Evolutionary conservation across 2,888 invertebrate genomes (phyloP), one percentile per base, ranked within the genome.

Genomic region (Ectemnius lituratus): DNA sequence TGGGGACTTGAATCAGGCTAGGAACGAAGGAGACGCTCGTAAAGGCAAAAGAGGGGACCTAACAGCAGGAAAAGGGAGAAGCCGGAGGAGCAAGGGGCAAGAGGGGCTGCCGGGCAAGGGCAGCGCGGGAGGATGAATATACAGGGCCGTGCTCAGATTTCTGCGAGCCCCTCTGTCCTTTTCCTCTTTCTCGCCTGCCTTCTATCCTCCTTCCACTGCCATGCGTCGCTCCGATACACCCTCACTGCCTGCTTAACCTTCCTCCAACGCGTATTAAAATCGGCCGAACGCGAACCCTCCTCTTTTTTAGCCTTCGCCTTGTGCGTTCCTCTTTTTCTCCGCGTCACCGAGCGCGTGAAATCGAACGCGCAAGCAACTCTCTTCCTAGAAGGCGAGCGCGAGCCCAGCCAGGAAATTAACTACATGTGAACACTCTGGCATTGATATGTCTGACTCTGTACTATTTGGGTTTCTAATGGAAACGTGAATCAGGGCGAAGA

Each of bases 91-190:
- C 75, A 63, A 76, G 68, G 71, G 70, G 76, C 74, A 6, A 6
- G 37, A 70, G 74, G 76, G 79, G 78, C 65, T 2, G 23, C 28
- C 27, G 73, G 75, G 76, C 72, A 69, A 76, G 75, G 72, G 76
- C 70, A 69, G 74, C 71, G 73, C 74, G 80, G 76, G 77, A 78
- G 79, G 81, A 81, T 68, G 76, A 65, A 66, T 18, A 37, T 37
- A 56, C 77, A 88, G 88, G 84, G 85, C 85, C 79, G 88, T 87
- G 82, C 80, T 82, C 75, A 75, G 73, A 78, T 83, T 85, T 82
- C 82, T 67, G 60, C 77, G 79, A 75, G 72, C 84, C 84, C 83
- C 59, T 61, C 37, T 49, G 62, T 56, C 57, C 20, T n/a, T n/a
- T n/a, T 20, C 47, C 27, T 64, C 63, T 57, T 66, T 27, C 1